Percentiles rank a stretch among this genome's conserved stretches.
Evolutionary conservation across 2,888 invertebrate genomes (phyloP).

Genomic region (Caenorhabditis sp.): DNA sequence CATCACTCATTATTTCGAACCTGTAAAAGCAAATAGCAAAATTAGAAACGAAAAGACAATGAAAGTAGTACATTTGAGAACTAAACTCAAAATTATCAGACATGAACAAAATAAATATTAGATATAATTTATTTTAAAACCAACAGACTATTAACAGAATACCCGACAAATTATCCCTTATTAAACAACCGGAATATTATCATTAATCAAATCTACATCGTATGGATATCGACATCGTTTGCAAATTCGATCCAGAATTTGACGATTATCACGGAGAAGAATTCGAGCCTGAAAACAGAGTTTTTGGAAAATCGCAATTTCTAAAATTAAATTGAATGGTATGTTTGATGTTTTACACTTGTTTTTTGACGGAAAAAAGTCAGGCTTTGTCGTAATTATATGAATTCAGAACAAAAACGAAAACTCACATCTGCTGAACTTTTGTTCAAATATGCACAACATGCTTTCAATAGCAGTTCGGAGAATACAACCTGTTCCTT

Average conservation of each 20-base stretch:
- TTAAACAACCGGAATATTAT: constrained; percentile 7
- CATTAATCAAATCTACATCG: constrained; percentile 25
- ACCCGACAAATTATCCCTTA: not conserved
- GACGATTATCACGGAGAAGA: constrained; percentile 24
- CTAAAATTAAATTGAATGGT: not conserved
- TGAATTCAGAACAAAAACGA: no score
- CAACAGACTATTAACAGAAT: no score
- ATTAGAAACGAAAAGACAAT: not conserved
- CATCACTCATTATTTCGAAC: constrained; percentile 58
- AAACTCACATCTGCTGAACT: constrained; percentile 17
- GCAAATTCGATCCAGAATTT: constrained; percentile 21
- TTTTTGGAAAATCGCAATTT: no score
- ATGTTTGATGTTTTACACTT: no score
- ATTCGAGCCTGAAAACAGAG: constrained; percentile 22
- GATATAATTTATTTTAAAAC: not conserved
- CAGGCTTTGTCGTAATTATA: no score
- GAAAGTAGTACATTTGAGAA: not conserved
- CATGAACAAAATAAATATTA: not conserved
- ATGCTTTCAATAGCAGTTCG: constrained; percentile 21
- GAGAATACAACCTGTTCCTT: constrained; percentile 23
- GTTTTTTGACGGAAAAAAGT: no score
- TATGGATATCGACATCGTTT: constrained; percentile 18
- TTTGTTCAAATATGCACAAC: constrained; percentile 21
- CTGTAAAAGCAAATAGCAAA: not conserved
- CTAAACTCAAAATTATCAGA: not conserved